phyloP scores from a whole-genome alignment of 2,888 invertebrate species.

The Scotopteryx bipunctaria region DNA sequence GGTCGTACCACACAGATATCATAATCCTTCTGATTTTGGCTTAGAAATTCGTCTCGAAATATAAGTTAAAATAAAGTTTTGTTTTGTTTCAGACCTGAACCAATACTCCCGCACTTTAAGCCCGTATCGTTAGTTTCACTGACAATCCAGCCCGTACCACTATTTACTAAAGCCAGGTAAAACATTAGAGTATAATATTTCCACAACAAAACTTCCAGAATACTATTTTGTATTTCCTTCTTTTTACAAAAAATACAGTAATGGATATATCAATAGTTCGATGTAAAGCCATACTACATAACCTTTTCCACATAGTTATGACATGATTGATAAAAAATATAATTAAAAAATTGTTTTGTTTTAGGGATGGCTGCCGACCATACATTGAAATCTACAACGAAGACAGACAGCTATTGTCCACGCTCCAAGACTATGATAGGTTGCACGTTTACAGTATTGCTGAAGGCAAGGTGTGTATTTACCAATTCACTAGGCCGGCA shows the following conservation, averaged over 20 bases:
- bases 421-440: constrained; percentile 94
- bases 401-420: constrained; percentile 91
- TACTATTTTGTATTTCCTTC: no score
- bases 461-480: constrained; percentile 84
- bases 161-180: constrained; percentile 95
- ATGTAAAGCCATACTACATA: no score
- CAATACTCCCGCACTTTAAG: constrained; percentile 90
- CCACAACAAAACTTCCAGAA: no score
- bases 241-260: no score
- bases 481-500: no score
- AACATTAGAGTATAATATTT: constrained; percentile 32
- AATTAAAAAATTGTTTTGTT: constrained; percentile 15
- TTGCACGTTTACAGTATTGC: constrained; percentile 89
- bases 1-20: no score
- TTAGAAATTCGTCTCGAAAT: no score
- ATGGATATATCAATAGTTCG: no score
- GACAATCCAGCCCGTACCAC: constrained; percentile 93
- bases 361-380: constrained; percentile 95
- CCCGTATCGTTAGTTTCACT: constrained; percentile 92
- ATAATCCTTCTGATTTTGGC: no score
- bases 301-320: no score
- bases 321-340: no score
- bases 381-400: constrained; percentile 96
- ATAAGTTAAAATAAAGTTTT: background rate
- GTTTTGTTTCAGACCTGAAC: constrained; percentile 80